Conservation (phyloP, 2,888 invertebrate species). For the Tipula helvola region DNA sequence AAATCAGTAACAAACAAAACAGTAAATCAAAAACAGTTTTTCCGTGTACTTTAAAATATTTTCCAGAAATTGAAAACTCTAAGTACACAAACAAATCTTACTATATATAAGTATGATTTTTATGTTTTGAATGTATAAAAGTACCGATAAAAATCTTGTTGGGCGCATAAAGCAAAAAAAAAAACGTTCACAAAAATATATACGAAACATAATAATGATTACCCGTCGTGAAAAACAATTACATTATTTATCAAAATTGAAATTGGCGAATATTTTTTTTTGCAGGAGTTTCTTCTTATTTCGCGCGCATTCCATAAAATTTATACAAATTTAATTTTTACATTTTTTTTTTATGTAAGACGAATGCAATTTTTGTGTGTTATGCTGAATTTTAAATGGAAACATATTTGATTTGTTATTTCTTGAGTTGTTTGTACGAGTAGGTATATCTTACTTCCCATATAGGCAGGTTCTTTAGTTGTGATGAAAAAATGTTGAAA, state of each 20-base stretch:
- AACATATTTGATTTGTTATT: neutral
- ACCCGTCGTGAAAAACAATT: constrained; percentile 4
- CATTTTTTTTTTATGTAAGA: neutral
- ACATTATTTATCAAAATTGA: neutral
- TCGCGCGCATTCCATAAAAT: neutral
- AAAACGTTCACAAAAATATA: neutral
- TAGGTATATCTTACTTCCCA: neutral
- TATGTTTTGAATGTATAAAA: neutral
- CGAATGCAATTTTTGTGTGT: neutral
- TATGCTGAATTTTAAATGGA: neutral
- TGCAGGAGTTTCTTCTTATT: neutral
- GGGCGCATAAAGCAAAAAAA: neutral
- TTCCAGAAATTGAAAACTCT: neutral
- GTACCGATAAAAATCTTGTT: neutral
- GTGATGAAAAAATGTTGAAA: neutral
- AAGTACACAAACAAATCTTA: neutral
- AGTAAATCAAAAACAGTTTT: neutral
- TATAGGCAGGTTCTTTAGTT: neutral
- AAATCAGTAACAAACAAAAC: neutral
- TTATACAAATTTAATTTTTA: neutral
- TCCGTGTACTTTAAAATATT: neutral
- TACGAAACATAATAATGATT: neutral
- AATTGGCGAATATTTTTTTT: neutral
- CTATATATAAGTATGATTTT: too few relatives aligned
- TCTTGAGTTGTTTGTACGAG: neutral